phyloP scores from a whole-genome alignment of 2,797 vertebrate species.

The Onychomys arenicola region DNA sequence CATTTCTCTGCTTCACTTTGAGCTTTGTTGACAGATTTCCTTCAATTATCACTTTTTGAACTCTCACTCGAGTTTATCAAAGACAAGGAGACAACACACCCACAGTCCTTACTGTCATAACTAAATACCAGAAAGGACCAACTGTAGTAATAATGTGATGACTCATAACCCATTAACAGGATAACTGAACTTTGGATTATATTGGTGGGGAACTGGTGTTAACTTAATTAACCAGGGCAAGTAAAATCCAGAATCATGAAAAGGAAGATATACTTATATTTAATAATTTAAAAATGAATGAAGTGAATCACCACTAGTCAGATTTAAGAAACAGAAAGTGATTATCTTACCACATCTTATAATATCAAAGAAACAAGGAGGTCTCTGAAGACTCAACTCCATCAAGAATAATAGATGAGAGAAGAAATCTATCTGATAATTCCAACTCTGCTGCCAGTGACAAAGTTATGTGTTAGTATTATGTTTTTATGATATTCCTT shows the following conservation, averaged over 20 bases:
- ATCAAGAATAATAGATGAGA: not conserved
- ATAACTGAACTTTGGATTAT: not conserved
- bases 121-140: not conserved
- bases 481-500: not conserved
- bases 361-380: not conserved
- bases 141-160: not conserved
- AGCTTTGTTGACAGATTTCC: not conserved
- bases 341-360: not conserved
- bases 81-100: slow-evolving; percentile 8
- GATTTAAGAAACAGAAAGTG: not conserved
- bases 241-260: not conserved
- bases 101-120: not conserved
- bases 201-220: not conserved
- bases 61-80: not conserved
- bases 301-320: not conserved
- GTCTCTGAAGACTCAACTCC: not conserved
- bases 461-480: not conserved
- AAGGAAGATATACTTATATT: slow-evolving; percentile 4
- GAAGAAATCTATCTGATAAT: slow-evolving; percentile 20
- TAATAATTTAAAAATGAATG: slow-evolving; percentile 52
- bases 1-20: slow-evolving; percentile 29
- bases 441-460: slow-evolving; percentile 23
- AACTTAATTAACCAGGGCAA: slow-evolving; percentile 5
- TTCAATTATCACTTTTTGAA: slow-evolving; percentile 34
- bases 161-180: not conserved